Evolutionary conservation across 2,888 invertebrate species (phyloP).

Genomic region (Yponomeuta cagnagella): DNA sequence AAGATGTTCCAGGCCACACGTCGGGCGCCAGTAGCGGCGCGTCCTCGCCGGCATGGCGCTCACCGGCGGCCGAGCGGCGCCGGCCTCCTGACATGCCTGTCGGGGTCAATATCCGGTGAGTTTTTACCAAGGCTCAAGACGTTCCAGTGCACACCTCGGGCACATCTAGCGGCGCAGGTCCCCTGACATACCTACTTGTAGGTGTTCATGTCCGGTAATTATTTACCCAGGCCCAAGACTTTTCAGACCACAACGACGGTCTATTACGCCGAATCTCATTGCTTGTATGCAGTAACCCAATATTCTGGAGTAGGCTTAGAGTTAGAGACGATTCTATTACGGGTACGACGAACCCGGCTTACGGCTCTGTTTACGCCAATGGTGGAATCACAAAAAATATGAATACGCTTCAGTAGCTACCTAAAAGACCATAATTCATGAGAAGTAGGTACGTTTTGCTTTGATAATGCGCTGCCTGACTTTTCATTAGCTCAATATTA

Average conservation of each 20-base stretch:
- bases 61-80: constrained; percentile 77
- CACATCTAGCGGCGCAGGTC: constrained; percentile 74
- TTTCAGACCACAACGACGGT: too few species aligned
- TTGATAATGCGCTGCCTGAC: background rate
- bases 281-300: too few species aligned
- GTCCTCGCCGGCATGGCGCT: constrained; percentile 80
- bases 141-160: constrained; percentile 56
- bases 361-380: too few species aligned
- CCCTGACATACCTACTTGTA: constrained; percentile 32
- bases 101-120: constrained; percentile 65
- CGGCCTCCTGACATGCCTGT: constrained; percentile 71
- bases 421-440: too few species aligned
- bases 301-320: too few species aligned
- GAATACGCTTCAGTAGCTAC: too few species aligned
- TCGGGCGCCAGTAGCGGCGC: constrained; percentile 77
- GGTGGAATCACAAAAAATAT: too few species aligned
- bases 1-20: constrained; percentile 43
- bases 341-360: too few species aligned
- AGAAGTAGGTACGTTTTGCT: too few species aligned
- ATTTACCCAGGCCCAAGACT: background rate
- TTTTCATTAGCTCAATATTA: too few species aligned
- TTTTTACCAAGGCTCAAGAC: background rate
- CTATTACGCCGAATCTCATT: too few species aligned
- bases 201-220: constrained; percentile 64
- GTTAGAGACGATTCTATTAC: too few species aligned